Evolutionary conservation across 2,113 vertebrate genomes (phyloP).

Genomic region (Thalassarche chlororhynchos): DNA sequence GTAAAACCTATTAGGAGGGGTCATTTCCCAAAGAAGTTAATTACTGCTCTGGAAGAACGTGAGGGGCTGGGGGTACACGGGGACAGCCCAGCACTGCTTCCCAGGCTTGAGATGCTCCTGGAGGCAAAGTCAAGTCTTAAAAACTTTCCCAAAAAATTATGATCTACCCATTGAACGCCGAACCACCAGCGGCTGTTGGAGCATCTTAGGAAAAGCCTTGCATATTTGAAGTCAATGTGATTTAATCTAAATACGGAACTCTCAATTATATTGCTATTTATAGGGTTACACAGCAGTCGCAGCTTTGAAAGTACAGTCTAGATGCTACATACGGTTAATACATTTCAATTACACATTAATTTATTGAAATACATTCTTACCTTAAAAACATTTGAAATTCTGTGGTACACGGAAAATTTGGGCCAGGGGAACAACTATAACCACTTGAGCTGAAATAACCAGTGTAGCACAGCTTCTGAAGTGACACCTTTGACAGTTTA

Average conservation of each 20-base stretch:
- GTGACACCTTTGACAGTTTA: not conserved
- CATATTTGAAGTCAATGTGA: not conserved
- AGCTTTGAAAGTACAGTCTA: not conserved
- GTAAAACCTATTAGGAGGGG: rapidly evolving
- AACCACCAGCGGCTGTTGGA: not conserved
- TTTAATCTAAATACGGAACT: not conserved
- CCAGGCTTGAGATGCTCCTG: not conserved
- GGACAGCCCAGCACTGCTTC: not conserved
- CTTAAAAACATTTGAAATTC: not conserved
- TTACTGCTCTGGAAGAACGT: not conserved
- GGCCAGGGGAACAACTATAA: not conserved
- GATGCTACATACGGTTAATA: not conserved
- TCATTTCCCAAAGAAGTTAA: not conserved
- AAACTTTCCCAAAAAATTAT: not conserved
- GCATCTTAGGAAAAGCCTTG: not conserved
- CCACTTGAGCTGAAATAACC: not conserved
- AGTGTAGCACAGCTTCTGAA: not conserved
- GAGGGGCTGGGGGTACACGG: not conserved
- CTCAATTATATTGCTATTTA: not conserved
- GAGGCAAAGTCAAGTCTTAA: not conserved
- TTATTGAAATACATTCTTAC: not conserved
- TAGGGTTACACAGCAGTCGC: not conserved
- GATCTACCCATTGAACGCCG: not conserved
- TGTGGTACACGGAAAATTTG: not conserved
- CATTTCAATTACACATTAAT: not conserved